Evolutionary conservation across 2,888 invertebrate genomes (phyloP), one percentile per base, ranked within the genome.

Genomic region (Entomobrya proxima): DNA sequence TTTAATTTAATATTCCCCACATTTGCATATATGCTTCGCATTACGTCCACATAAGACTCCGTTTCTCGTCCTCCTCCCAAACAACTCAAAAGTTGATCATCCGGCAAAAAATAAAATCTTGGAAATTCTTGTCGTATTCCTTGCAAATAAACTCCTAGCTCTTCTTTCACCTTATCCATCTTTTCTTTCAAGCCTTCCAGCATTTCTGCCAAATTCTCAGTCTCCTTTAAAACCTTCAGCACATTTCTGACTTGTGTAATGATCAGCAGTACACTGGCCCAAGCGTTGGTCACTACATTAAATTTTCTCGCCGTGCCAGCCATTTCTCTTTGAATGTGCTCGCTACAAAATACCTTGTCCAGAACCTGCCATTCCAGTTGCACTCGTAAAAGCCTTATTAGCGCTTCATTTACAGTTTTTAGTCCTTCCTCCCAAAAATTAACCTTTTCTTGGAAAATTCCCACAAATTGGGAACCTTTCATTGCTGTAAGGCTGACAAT

Each of bases 201-300:
- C 69, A 52, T 18, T n/a, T 77, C 18, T n/a, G 11, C 40, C n/a
- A 67, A 18, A 37, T 44, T 21, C 18, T 78, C 76, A 3, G 47
- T 55, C 15, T 58, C 58, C 7, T 61, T 64, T n/a, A 78, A 13
- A 30, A 47, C 30, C 11, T 44, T 44, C 0, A 64, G 44, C 13
- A 84, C 50, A 35, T 77, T 77, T 24, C 61, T 18, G 11, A 32
- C 47, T 32, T 61, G 50, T 15, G 58, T 78, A 3, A 78, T 40
- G 40, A 78, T 32, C 32, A 84, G n/a, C 0, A 77, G 11, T 1
- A 84, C 24, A 35, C 67, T 77, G 6, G 84, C 84, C 84, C 84
- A 84, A 5, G 69, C 30, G 5, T 18, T 52, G 11, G 27, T 77
- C 6, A 69, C 40, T 1, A 21, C 21, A 0, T 21, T 55, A n/a